A percentile compares a stretch with the other conserved stretches of the same genome.
phyloP scores from a whole-genome alignment of 2,797 vertebrate species.

The Sebastes hubbsi region DNA sequence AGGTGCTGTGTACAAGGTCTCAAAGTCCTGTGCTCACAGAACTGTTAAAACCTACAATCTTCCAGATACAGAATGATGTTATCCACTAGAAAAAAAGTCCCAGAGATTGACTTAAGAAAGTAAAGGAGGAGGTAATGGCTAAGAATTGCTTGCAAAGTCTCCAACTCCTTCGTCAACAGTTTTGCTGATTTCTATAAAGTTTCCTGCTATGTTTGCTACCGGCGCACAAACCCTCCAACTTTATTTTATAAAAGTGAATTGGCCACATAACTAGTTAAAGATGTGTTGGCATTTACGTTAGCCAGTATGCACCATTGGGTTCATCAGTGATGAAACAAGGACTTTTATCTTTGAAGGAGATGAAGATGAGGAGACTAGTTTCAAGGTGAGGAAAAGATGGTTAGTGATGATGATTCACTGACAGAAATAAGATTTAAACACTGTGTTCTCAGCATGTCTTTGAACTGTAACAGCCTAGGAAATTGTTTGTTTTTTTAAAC shows the following conservation, averaged over 20 bases:
- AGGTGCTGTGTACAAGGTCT: not conserved
- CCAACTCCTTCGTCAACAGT: conserved; percentile 13
- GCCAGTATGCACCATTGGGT: not conserved
- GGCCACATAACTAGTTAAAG: conserved; percentile 54
- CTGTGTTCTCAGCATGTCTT: conserved; percentile 20
- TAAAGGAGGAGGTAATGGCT: not conserved
- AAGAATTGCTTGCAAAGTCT: not conserved
- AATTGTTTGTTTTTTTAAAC: not conserved
- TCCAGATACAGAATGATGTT: not conserved
- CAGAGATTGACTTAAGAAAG: not conserved
- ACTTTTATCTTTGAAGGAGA: not conserved
- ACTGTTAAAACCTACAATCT: not conserved
- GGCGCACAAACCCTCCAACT: conserved; percentile 18
- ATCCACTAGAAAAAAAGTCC: not conserved
- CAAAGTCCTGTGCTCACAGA: not conserved
- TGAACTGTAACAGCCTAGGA: conserved; percentile 21
- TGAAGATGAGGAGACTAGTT: conserved; percentile 2
- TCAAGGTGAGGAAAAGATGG: not conserved
- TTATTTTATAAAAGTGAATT: conserved; percentile 56
- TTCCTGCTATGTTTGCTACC: conserved; percentile 27
- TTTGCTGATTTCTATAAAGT: conserved; percentile 37
- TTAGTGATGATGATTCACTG: conserved; percentile 10
- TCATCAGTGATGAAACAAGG: not conserved
- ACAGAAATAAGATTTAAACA: conserved; percentile 21
- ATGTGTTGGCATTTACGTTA: conserved; percentile 26